These are phyloP conservation scores for Cirrhinus mrigala DNA, from an alignment of 2,797 vertebrate genomes.

Conservation along the genomic window DNA sequence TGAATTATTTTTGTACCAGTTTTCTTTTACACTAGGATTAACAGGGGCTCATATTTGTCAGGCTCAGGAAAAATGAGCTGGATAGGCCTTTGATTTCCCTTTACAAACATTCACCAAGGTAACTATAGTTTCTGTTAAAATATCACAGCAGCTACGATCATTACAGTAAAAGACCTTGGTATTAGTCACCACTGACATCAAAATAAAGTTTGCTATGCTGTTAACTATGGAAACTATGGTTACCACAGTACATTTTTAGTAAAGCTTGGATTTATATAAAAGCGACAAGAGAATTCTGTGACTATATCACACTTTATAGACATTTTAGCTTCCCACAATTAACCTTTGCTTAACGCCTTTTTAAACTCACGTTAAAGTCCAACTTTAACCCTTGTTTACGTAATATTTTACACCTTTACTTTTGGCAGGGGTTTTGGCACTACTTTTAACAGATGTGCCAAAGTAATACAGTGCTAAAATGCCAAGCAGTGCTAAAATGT, in stretches of 20 bases:
- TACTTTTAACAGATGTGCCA: neutral
- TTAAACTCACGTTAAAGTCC: neutral
- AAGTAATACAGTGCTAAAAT: neutral
- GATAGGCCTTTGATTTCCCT: conserved; percentile 10
- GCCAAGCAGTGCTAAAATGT: neutral
- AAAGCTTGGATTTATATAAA: neutral
- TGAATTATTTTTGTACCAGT: conserved; percentile 49
- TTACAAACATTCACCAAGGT: neutral
- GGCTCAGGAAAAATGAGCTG: neutral
- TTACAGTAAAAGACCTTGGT: neutral
- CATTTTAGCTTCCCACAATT: neutral
- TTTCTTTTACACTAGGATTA: conserved; percentile 46
- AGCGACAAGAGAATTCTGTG: neutral
- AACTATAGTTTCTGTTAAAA: conserved; percentile 7
- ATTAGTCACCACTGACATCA: neutral
- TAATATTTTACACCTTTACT: neutral
- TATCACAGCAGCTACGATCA: neutral
- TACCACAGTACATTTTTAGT: neutral
- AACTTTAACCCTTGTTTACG: neutral
- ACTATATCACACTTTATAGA: neutral
- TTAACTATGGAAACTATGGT: neutral
- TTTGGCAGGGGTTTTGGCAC: neutral
- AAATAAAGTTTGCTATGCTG: neutral
- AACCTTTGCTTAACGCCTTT: neutral
- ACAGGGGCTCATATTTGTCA: conserved; percentile 35